These are phyloP conservation scores for Ascidia mentula DNA, from an alignment of 23 tunicate species.

Conservation along the genomic window DNA sequence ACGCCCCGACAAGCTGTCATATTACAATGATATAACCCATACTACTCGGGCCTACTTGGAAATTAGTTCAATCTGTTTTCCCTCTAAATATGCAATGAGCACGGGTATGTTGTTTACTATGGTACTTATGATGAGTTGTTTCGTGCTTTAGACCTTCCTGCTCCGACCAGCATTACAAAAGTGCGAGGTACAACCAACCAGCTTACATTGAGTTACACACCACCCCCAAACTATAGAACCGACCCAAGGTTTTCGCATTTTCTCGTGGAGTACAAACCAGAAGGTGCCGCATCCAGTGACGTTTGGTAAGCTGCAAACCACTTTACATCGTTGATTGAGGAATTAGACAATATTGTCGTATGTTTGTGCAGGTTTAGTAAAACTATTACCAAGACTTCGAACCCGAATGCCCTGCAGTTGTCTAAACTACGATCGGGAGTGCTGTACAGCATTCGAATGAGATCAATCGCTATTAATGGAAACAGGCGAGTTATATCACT, in stretches of 20 bases:
- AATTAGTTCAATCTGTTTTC: no score
- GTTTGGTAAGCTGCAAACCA: neutral
- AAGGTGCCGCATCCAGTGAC: neutral
- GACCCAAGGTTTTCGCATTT: neutral
- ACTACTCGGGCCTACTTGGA: no score
- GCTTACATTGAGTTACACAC: neutral
- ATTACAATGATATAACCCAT: no score
- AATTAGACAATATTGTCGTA: neutral
- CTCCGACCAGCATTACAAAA: slow-evolving; percentile 8
- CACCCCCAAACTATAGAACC: slow-evolving; percentile 1
- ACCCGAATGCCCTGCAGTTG: neutral
- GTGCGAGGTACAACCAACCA: neutral
- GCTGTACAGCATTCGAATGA: slow-evolving; percentile 10
- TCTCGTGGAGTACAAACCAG: neutral
- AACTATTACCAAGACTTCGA: neutral
- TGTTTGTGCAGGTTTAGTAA: neutral
- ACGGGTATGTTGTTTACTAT: no score
- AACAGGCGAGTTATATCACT: neutral
- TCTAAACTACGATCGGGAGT: neutral
- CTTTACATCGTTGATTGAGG: neutral
- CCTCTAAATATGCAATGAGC: no score
- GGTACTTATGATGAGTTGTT: no score
- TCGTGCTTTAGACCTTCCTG: neutral
- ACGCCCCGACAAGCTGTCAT: no score
- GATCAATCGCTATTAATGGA: neutral